phyloP scores from a whole-genome alignment of 2,888 invertebrate species.

The Heteromurus nitidus region DNA sequence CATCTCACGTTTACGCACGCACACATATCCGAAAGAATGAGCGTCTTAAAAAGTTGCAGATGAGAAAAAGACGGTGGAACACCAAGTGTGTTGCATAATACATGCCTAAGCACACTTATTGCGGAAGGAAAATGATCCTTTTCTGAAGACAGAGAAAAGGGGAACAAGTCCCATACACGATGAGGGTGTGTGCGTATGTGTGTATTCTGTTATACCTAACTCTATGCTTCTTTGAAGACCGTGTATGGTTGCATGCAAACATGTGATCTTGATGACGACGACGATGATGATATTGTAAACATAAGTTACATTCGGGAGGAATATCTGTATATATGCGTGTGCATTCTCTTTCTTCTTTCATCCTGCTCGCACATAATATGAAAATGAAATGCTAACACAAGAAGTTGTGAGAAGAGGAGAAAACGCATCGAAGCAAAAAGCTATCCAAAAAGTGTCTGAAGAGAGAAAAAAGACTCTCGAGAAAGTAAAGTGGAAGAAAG shows the following conservation, averaged over 20 bases:
- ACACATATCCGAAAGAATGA: constrained; percentile 15
- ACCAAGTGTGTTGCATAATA: constrained; percentile 52
- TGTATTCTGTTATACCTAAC: background rate
- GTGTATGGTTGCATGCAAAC: background rate
- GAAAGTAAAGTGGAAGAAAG: background rate
- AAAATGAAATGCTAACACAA: constrained; percentile 38
- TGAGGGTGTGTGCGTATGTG: background rate
- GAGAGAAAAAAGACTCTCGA: background rate
- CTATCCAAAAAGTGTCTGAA: background rate
- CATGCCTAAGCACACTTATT: constrained; percentile 51
- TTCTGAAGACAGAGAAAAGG: constrained; percentile 23
- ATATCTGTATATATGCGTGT: too few species aligned
- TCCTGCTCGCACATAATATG: constrained; percentile 21
- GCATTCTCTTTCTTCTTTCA: too few species aligned
- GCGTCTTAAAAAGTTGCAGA: constrained; percentile 5
- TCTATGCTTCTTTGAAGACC: background rate
- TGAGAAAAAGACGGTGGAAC: constrained; percentile 14
- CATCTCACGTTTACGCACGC: too few species aligned
- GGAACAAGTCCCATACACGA: constrained; percentile 17
- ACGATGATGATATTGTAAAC: constrained; percentile 55
- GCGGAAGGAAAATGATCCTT: constrained; percentile 45
- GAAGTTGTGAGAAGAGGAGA: background rate
- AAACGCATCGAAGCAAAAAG: constrained; percentile 8
- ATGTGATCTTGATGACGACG: constrained; percentile 17
- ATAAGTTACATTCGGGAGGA: too few species aligned